These are phyloP conservation scores for Autographa gamma DNA, from an alignment of 2,888 invertebrate genomes.

Conservation along the genomic window DNA sequence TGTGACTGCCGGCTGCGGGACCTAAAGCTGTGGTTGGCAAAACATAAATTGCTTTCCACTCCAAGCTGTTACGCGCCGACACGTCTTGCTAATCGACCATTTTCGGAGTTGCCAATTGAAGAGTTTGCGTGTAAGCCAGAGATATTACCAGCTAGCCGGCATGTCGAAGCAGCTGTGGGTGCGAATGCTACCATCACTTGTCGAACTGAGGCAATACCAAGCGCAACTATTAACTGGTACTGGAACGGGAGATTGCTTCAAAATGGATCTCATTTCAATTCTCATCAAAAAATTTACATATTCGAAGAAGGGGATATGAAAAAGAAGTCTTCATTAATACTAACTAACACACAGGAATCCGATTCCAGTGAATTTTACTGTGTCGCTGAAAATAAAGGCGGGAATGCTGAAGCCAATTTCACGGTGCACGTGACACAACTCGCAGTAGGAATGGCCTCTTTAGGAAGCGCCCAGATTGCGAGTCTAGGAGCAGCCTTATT, in stretches of 20 bases:
- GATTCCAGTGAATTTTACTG: conserved; percentile 96
- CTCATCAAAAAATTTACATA: conserved; percentile 93
- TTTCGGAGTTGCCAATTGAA: conserved; percentile 93
- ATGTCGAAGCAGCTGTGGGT: conserved; percentile 93
- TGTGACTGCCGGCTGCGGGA: conserved; percentile 95
- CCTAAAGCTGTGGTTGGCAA: conserved; percentile 94
- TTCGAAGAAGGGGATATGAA: conserved; percentile 93
- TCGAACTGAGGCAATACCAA: conserved; percentile 94
- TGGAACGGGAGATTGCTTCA: conserved; percentile 94
- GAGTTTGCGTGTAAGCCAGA: conserved; percentile 96
- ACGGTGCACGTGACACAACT: conserved; percentile 94
- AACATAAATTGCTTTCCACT: conserved; percentile 93
- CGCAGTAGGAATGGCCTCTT: conserved; percentile 93
- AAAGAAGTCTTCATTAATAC: conserved; percentile 92
- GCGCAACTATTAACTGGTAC: conserved; percentile 95
- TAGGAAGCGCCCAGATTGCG: conserved; percentile 95
- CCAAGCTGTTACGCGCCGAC: conserved; percentile 93
- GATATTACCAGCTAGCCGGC: conserved; percentile 92
- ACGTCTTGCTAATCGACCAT: conserved; percentile 91
- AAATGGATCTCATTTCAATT: conserved; percentile 94
- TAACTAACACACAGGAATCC: conserved; percentile 95
- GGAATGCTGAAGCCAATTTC: conserved; percentile 96
- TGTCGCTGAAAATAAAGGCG: conserved; percentile 96
- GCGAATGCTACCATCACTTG: conserved; percentile 96
- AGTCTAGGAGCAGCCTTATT: conserved; percentile 95